Evolutionary conservation across 2,113 vertebrate species (phyloP).

Genomic region (Pseudolaguvia tuberculata): DNA sequence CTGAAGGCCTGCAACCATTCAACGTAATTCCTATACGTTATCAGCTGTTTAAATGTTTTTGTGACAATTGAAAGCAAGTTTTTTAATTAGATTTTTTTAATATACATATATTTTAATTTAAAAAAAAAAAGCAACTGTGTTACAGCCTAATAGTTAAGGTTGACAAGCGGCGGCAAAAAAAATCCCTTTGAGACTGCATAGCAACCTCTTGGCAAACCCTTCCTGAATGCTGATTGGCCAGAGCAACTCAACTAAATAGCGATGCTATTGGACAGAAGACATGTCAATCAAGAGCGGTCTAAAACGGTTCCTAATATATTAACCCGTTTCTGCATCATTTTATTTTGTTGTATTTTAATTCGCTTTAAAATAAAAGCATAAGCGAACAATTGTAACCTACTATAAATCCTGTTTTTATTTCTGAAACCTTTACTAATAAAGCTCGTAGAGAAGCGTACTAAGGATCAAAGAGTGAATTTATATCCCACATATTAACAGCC

Average conservation of each 20-base stretch:
- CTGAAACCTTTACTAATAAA: no score
- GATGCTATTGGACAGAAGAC: constrained; percentile 8
- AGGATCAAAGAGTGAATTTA: no score
- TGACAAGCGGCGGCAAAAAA: background rate
- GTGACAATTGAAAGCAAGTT: background rate
- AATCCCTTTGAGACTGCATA: background rate
- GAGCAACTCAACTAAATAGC: background rate
- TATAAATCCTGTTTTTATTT: no score
- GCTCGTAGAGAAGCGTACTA: no score
- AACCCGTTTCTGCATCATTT: no score
- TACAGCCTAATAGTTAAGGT: background rate
- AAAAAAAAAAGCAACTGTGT: background rate
- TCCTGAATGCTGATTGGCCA: constrained; percentile 26
- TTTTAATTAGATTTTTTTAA: background rate
- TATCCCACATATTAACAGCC: no score
- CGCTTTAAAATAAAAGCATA: no score
- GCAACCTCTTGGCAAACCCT: background rate
- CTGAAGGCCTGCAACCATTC: no score
- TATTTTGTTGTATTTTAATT: no score
- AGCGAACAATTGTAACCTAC: no score
- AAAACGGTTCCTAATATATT: no score
- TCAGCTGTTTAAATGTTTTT: background rate
- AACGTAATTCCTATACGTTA: background rate
- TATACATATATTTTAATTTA: background rate
- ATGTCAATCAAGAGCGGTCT: constrained; percentile 14